A percentile compares a stretch with the other conserved stretches of the same genome.
Evolutionary conservation across 2,113 vertebrate genomes (phyloP).

Genomic region (Caloenas nicobarica): DNA sequence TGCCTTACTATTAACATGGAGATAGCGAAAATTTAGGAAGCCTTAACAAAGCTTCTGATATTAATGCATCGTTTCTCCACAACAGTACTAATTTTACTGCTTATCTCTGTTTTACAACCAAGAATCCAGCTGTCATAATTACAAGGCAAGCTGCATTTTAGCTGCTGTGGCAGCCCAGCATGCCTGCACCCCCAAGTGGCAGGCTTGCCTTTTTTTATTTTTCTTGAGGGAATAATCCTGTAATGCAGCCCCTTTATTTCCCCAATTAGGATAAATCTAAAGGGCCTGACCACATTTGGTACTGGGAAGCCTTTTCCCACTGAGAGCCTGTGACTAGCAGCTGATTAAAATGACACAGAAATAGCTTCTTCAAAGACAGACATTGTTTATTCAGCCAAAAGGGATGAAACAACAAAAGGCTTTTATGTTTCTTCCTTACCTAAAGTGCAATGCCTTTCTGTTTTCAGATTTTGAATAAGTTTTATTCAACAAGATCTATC

Average conservation of each 20-base stretch:
- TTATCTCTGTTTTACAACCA: constrained; percentile 42
- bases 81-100: constrained; percentile 1
- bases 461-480: neutral
- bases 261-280: constrained; percentile 28
- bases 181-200: constrained; percentile 63
- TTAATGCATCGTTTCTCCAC: neutral
- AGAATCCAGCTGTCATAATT: constrained; percentile 41
- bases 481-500: neutral
- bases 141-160: constrained; percentile 7
- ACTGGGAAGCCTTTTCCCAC: neutral
- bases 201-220: neutral
- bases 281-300: neutral
- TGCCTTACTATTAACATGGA: neutral
- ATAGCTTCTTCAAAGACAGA: constrained; percentile 17
- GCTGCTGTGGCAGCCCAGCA: constrained; percentile 41
- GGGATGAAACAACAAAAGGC: neutral
- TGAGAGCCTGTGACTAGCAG: constrained; percentile 24
- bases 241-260: constrained; percentile 15
- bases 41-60: constrained; percentile 1
- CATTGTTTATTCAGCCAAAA: constrained; percentile 53
- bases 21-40: neutral
- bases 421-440: constrained; percentile 23
- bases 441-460: neutral
- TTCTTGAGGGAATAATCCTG: neutral
- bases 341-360: constrained; percentile 43